Evolutionary conservation across 2,797 vertebrate species (phyloP).

Genomic region (Alcedo atthis): DNA sequence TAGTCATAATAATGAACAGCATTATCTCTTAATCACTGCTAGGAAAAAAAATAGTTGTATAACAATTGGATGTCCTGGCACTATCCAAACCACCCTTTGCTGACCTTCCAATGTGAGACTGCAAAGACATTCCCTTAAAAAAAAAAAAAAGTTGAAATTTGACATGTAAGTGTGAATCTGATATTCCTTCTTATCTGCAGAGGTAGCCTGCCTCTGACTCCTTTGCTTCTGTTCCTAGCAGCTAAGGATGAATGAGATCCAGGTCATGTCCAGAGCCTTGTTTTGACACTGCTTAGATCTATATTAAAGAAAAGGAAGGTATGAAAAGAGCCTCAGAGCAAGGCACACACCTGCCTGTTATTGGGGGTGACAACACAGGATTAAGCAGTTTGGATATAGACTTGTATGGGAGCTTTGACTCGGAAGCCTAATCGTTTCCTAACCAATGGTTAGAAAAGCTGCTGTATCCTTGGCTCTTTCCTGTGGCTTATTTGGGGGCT

Average conservation of each 20-base stretch:
- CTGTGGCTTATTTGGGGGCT: slow-evolving; percentile 66
- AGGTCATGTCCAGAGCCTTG: neutral
- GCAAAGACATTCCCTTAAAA: neutral
- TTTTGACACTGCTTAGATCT: slow-evolving; percentile 40
- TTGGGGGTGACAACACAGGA: slow-evolving; percentile 63
- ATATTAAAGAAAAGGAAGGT: neutral
- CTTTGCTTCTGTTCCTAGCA: neutral
- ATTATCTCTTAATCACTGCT: slow-evolving; percentile 67
- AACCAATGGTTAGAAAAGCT: slow-evolving; percentile 71
- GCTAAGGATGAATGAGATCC: slow-evolving; percentile 3
- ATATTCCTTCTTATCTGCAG: neutral
- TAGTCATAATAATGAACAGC: slow-evolving; percentile 63
- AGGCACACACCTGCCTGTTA: slow-evolving; percentile 70
- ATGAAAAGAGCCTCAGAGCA: slow-evolving; percentile 37
- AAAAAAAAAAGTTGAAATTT: neutral
- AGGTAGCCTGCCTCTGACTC: neutral
- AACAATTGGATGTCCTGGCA: slow-evolving; percentile 50
- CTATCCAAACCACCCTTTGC: slow-evolving; percentile 45
- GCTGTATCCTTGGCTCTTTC: slow-evolving; percentile 63
- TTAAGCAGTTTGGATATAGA: slow-evolving; percentile 69
- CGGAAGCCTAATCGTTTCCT: slow-evolving; percentile 64
- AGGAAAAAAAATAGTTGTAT: slow-evolving; percentile 20
- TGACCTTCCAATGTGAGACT: slow-evolving; percentile 9
- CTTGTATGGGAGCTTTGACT: slow-evolving; percentile 62
- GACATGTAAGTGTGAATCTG: slow-evolving; percentile 21